Evolutionary conservation across 2,113 vertebrate species (phyloP).

Genomic region (Indicator indicator): DNA sequence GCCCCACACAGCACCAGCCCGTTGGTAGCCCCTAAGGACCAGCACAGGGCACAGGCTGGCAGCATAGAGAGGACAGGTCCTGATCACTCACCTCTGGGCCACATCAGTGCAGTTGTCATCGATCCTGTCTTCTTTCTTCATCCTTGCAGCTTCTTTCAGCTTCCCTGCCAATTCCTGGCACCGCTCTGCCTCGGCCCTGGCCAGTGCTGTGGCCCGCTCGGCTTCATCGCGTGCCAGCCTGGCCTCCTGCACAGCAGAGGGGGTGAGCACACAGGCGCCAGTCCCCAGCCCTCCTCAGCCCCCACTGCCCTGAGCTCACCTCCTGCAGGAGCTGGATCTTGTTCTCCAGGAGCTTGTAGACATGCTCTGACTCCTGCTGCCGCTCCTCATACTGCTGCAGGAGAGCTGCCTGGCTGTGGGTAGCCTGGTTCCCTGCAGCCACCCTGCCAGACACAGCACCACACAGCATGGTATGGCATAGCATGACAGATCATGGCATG

Average conservation of each 20-base stretch:
- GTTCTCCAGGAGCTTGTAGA: slow-evolving; percentile 83
- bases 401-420: slow-evolving; percentile 82
- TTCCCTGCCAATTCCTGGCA: slow-evolving; percentile 80
- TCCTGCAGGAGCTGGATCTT: slow-evolving; percentile 89
- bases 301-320: slow-evolving; percentile 57
- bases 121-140: slow-evolving; percentile 55
- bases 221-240: slow-evolving; percentile 82
- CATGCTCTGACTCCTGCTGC: slow-evolving; percentile 83
- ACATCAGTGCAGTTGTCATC: neutral
- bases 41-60: neutral
- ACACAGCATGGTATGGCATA: neutral
- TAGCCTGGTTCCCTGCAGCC: slow-evolving; percentile 75
- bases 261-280: neutral
- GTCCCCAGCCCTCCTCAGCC: fast-evolving
- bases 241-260: slow-evolving; percentile 78
- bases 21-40: neutral
- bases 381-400: slow-evolving; percentile 78
- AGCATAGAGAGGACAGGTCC: neutral
- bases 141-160: slow-evolving; percentile 75
- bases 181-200: slow-evolving; percentile 79
- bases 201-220: slow-evolving; percentile 74
- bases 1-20: neutral
- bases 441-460: slow-evolving; percentile 63
- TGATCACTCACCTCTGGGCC: slow-evolving; percentile 77
- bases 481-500: fast-evolving